Evolutionary conservation across 2,888 invertebrate species (phyloP).

Genomic region (Noctua janthina): DNA sequence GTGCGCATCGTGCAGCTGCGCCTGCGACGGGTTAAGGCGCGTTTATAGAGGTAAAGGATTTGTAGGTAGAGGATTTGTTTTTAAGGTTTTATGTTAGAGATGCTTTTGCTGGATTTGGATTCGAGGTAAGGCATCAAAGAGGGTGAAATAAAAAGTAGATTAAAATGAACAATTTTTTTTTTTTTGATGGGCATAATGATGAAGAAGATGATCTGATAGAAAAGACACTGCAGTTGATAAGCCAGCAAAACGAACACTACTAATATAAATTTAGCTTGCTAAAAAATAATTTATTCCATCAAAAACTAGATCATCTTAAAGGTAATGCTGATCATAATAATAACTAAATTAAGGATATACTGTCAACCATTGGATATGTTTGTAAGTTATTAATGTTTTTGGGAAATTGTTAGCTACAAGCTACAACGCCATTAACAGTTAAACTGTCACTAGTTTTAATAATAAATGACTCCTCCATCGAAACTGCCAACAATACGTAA

Average conservation of each 20-base stretch:
- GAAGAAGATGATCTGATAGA: neutral
- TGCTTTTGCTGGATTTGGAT: too few species aligned
- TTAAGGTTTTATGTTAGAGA: neutral
- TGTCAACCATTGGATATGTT: neutral
- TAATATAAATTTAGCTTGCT: neutral
- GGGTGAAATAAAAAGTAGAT: neutral
- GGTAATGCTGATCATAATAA: neutral
- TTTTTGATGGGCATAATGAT: neutral
- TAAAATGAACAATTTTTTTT: neutral
- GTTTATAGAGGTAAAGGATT: constrained; percentile 61
- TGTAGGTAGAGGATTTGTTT: constrained; percentile 19
- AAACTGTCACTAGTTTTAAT: constrained; percentile 1
- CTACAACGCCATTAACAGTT: neutral
- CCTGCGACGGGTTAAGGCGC: constrained; percentile 76
- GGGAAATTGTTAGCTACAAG: neutral
- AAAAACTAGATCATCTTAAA: neutral
- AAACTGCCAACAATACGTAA: constrained; percentile 23
- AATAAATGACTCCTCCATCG: constrained; percentile 26
- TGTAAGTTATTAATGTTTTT: neutral
- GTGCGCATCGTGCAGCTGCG: constrained; percentile 88
- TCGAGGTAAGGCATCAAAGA: too few species aligned
- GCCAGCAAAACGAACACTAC: neutral
- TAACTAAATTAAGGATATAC: neutral
- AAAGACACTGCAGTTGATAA: neutral
- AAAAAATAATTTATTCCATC: neutral